phyloP scores from a whole-genome alignment of 2,113 vertebrate species.

The Gulo gulo region DNA sequence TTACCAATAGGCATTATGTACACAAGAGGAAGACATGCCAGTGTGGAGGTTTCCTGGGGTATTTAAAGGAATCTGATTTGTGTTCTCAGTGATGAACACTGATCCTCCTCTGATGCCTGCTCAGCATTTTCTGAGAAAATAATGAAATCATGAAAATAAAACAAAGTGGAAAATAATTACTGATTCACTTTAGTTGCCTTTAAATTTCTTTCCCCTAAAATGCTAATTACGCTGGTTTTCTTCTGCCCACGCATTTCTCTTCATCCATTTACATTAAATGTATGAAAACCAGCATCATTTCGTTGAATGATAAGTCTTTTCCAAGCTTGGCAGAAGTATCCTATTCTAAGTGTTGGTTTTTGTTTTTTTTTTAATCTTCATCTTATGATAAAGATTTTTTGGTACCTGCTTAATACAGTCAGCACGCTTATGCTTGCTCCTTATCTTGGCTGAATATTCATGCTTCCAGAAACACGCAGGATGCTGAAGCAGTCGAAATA shows the following conservation, averaged over 20 bases:
- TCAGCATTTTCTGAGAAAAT: conserved; percentile 34
- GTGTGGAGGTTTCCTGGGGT: not conserved
- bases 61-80: not conserved
- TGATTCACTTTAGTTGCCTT: not conserved
- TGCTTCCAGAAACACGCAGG: conserved; percentile 59
- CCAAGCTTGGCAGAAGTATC: not conserved
- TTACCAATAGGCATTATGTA: conserved; percentile 16
- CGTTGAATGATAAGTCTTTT: not conserved
- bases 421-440: conserved; percentile 35
- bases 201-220: not conserved
- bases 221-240: not conserved
- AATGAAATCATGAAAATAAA: conserved; percentile 1
- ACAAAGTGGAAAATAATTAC: not conserved
- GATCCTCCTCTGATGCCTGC: not conserved
- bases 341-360: conserved; percentile 13
- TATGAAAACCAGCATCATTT: not conserved
- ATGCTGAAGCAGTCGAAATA: conserved; percentile 77
- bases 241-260: not conserved
- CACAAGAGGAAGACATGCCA: not conserved
- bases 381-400: not conserved
- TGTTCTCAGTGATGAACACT: not conserved
- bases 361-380: not conserved
- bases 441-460: conserved; percentile 73
- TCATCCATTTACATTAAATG: not conserved
- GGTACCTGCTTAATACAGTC: conserved; percentile 24